Base-by-base conservation (phyloP, 2,888 invertebrate species). In the Dascillus cervinus region DNA sequence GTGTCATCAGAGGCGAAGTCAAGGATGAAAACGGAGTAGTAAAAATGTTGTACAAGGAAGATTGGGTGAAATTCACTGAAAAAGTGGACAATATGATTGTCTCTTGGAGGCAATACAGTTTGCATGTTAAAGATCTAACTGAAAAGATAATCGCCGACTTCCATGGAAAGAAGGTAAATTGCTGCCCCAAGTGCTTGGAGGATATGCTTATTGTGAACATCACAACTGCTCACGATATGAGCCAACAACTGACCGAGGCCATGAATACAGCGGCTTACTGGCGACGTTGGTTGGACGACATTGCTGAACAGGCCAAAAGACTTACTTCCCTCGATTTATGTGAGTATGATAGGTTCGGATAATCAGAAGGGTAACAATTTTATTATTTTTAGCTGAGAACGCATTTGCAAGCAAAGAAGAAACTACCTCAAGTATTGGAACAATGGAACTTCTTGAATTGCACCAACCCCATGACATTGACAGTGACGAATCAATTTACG, bases 151-250 rank as follows among this genome's bases (percentile, higher is more conserved):
- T 58, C 3, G 49, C 50, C 1, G 54, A 55, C 29, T 59, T 58
- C 46, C 52, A 52, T 20, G 52, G 47, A 2, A 62, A 58, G 30
- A 40, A 42, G 13, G 53, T 62, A 3, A 51, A 48, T 21, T 62
- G 61, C 33, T 62, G 62, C 47, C 55, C 56, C 2, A 58, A 58
- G 39, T 62, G 60, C 44, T 38, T 59, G 13, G 48, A 60, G 29
- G 57, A 60, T 35, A 55, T 57, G 29, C 42, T 58, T n/a, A 60
- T 60, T 22, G 52, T 52, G 13, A 47, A 58, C 29, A 56, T 57
- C 13, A 52, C 55, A 2, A 46, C 51, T 2, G 60, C 58, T 4
- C 60, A 61, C 22, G 54, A 59, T 26, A 58, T 61, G 2, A 42
- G 57, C 2, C 46, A 49, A 26, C 53, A 60, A 9, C 37, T 62